Evolutionary conservation across 2,113 vertebrate species (phyloP), one percentile per base, ranked within the genome.

Genomic region (Leptosomus discolor): DNA sequence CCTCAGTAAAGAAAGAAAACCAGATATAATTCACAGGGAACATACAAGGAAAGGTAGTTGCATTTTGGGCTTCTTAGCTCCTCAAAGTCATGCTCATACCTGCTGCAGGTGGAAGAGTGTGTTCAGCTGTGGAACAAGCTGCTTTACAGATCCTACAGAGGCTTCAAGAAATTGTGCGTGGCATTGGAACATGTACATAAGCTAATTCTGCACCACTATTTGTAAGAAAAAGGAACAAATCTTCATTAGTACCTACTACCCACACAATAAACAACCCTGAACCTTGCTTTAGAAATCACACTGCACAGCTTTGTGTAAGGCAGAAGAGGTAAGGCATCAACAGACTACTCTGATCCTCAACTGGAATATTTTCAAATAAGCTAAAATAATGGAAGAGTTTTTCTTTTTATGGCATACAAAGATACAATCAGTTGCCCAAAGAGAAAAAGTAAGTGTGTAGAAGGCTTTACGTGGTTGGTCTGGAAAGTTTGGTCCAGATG

Each of bases 381-480:
- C 19, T 54, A 46, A n/a, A n/a, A n/a, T n/a, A n/a, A n/a, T n/a
- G n/a, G n/a, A n/a, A n/a, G n/a, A n/a, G n/a, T n/a, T n/a, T n/a
- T n/a, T n/a, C n/a, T n/a, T n/a, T n/a, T n/a, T n/a, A n/a, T n/a
- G n/a, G n/a, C n/a, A n/a, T n/a, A n/a, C n/a, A n/a, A n/a, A n/a
- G n/a, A n/a, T n/a, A n/a, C n/a, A n/a, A n/a, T n/a, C 21, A 26
- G 19, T 4, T 63, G 11, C 32, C 37, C 37, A 18, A 9, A 45
- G 19, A 36, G 26, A 29, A 61, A 4, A 27, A 4, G 5, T 24
- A 15, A 2, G 8, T 2, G 16, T 29, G 14, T 10, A 41, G 22
- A 68, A 84, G 14, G 3, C 10, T 43, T 8, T 21, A 22, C 2
- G 0, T 7, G 20, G 29, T 8, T 56, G 39, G 13, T 39, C 18